phyloP scores from a whole-genome alignment of 1,140 invertebrate species.

The Scaptomyza pallida region DNA sequence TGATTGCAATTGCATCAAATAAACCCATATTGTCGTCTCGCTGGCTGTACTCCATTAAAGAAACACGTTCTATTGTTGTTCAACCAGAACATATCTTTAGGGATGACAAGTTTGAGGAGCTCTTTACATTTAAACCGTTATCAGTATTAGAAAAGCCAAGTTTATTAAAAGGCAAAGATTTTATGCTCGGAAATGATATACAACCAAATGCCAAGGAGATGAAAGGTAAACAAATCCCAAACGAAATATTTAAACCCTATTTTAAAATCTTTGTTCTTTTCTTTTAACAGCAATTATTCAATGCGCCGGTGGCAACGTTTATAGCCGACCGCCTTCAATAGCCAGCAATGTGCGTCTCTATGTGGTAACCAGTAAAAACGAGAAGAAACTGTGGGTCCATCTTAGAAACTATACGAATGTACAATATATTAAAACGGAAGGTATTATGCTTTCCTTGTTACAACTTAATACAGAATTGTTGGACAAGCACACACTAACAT shows the following conservation, averaged over 20 bases:
- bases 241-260: background rate
- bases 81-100: constrained; percentile 49
- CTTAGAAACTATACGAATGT: constrained; percentile 26
- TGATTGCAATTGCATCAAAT: constrained; percentile 43
- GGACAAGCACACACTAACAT: constrained; percentile 17
- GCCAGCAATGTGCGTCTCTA: constrained; percentile 10
- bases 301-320: constrained; percentile 49
- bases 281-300: constrained; percentile 43
- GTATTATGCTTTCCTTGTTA: constrained; percentile 58
- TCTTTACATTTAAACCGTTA: constrained; percentile 47
- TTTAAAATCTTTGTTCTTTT: background rate
- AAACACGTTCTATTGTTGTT: constrained; percentile 24
- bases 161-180: constrained; percentile 38
- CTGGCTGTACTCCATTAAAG: constrained; percentile 45
- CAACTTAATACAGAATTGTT: constrained; percentile 37
- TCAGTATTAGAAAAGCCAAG: constrained; percentile 13
- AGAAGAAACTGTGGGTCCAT: background rate
- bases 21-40: constrained; percentile 48
- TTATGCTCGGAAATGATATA: constrained; percentile 53
- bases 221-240: constrained; percentile 28
- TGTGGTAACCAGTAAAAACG: constrained; percentile 12
- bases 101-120: constrained; percentile 41
- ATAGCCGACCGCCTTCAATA: constrained; percentile 11
- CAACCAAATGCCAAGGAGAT: constrained; percentile 47
- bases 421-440: constrained; percentile 51